Percentiles rank a stretch among this genome's conserved stretches.
phyloP scores from a whole-genome alignment of 2,888 invertebrate genomes.

The Dorcus hopei region DNA sequence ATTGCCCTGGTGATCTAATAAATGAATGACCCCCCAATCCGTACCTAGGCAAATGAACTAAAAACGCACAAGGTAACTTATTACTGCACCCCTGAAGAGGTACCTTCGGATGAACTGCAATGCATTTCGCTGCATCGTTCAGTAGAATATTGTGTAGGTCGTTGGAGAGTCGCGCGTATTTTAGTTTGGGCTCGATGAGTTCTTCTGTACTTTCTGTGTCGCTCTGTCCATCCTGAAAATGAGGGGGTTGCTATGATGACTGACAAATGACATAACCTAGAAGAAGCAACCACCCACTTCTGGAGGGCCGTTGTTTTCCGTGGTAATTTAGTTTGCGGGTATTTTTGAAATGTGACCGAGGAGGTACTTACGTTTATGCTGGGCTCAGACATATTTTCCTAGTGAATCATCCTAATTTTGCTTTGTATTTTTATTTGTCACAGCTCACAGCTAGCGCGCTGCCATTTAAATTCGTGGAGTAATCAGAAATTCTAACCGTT shows the following conservation, averaged over 20 bases:
- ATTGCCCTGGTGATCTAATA: constrained; percentile 92
- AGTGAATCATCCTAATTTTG: constrained; percentile 12
- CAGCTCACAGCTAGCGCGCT: not conserved
- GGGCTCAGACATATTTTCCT: constrained; percentile 11
- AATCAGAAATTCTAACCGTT: too few species aligned
- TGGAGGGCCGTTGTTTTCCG: too few species aligned
- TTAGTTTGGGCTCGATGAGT: constrained; percentile 78
- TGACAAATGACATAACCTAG: constrained; percentile 12
- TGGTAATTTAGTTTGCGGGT: not conserved
- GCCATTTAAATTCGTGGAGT: too few species aligned
- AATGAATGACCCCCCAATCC: constrained; percentile 84
- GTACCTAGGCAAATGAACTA: constrained; percentile 91
- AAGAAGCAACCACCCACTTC: not conserved
- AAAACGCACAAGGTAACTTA: constrained; percentile 21
- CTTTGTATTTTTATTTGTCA: not conserved
- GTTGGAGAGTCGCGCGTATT: constrained; percentile 85
- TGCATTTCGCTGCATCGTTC: constrained; percentile 86
- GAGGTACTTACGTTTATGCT: constrained; percentile 11
- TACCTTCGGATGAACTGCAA: constrained; percentile 90
- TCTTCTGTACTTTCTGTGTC: constrained; percentile 53
- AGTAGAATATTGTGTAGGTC: constrained; percentile 81
- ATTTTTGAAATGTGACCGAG: too few species aligned
- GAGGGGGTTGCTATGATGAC: not conserved
- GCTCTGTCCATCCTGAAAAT: constrained; percentile 25
- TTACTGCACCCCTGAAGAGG: constrained; percentile 1